Conservation (phyloP, 2,113 vertebrate genomes). For the Urocynchramus pylzowi region DNA sequence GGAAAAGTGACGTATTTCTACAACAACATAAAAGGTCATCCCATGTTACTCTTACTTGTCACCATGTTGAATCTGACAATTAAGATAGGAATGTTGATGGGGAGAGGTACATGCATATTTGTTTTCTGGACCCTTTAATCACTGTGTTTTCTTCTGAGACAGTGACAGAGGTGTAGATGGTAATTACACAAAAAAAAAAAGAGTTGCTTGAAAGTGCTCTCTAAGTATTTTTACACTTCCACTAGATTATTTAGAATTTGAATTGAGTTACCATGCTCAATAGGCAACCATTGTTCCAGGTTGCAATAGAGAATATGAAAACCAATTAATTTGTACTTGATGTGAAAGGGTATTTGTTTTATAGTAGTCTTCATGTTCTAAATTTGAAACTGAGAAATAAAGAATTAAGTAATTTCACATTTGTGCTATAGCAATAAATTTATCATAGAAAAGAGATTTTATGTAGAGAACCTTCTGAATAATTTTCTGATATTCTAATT, state of each 20-base stretch:
- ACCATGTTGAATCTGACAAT: neutral
- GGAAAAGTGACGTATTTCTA: neutral
- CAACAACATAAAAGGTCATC: neutral
- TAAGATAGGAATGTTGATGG: neutral
- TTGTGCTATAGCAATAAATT: neutral
- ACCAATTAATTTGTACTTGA: neutral
- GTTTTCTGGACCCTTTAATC: neutral
- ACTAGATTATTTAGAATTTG: neutral
- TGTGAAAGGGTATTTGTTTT: neutral
- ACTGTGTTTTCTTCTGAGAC: neutral
- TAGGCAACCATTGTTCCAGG: neutral
- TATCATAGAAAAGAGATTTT: neutral
- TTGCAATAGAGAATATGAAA: neutral
- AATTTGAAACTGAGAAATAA: neutral
- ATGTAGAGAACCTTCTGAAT: neutral
- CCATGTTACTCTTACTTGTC: neutral
- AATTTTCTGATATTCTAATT: neutral
- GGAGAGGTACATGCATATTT: neutral
- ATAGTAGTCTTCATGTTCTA: neutral
- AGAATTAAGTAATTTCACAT: neutral
- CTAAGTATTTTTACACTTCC: neutral
- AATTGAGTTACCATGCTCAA: neutral
- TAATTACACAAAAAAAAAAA: neutral
- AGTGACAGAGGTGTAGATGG: neutral
- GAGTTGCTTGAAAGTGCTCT: neutral